Conservation (phyloP, 2,797 vertebrate genomes). For the Pseudomugil gertrudae region DNA sequence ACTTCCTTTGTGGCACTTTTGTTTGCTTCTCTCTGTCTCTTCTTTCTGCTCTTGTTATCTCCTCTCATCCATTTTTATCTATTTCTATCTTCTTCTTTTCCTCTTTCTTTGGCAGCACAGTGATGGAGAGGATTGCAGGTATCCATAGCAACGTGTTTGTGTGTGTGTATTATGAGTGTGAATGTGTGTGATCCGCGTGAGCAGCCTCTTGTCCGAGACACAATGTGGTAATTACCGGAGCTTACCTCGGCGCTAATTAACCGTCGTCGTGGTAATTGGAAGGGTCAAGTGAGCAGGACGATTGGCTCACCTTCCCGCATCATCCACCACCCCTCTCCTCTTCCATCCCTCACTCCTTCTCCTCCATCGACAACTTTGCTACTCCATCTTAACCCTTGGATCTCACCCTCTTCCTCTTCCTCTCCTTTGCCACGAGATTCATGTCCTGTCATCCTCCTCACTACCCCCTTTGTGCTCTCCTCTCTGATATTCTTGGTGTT, state of each 20-base stretch:
- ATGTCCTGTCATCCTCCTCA: slow-evolving; percentile 35
- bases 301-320: slow-evolving; percentile 76
- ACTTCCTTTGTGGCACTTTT: slow-evolving; percentile 55
- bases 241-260: slow-evolving; percentile 85
- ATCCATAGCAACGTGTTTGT: slow-evolving; percentile 81
- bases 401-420: slow-evolving; percentile 26
- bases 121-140: slow-evolving; percentile 69
- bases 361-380: slow-evolving; percentile 50
- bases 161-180: slow-evolving; percentile 9
- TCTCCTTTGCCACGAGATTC: slow-evolving; percentile 18
- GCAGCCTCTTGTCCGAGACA: slow-evolving; percentile 82
- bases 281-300: slow-evolving; percentile 83
- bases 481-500: slow-evolving; percentile 30
- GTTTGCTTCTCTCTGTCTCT: slow-evolving; percentile 56
- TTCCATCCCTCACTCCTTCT: slow-evolving; percentile 45
- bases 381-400: slow-evolving; percentile 46
- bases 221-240: slow-evolving; percentile 85
- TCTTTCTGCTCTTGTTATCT: slow-evolving; percentile 58
- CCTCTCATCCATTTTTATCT: slow-evolving; percentile 68
- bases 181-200: slow-evolving; percentile 41
- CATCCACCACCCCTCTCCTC: slow-evolving; percentile 54
- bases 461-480: slow-evolving; percentile 5
- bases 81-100: slow-evolving; percentile 68
- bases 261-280: slow-evolving; percentile 82
- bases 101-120: slow-evolving; percentile 50